Base-by-base conservation (phyloP, 2,888 invertebrate species). In the Rhagonycha fulva region DNA sequence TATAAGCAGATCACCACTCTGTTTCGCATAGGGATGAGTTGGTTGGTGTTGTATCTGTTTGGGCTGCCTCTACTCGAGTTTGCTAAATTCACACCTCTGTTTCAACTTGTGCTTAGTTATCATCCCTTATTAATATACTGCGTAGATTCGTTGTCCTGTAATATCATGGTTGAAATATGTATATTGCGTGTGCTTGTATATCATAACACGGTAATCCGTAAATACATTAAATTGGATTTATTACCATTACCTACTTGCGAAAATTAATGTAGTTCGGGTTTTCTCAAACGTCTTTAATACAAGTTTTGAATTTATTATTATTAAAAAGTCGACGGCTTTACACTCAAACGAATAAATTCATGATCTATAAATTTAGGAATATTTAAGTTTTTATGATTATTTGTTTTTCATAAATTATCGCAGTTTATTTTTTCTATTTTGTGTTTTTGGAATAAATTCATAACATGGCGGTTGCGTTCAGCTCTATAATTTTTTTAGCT, bases 1-100 rank as follows among this genome's bases (percentile, higher is more conserved):
- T 84, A 83, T 82, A 83, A 83, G 82, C 82, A 83, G 82, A 83
- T 83, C 80, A 81, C 81, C 79, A 78, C 79, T 80, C 72, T 75
- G 67, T 70, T 76, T 76, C 76, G 77, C 75, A 67, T 74, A 75
- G 83, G 81, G 81, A 81, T 81, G 81, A 81, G 82, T 80, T 82
- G 80, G 82, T 80, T 82, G 80, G 80, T 80, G 23, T 23, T 66
- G 63, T 66, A 47, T 47, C 47, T 26, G 63, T 66, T 26, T 26
- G 23, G 63, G 11, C 63, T 66, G 26, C 26, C 19, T 66, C 81
- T 79, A 75, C 76, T 74, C 74, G 78, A 79, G 78, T 30, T 74
- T 71, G 30, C 71, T 70, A 30, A 62, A 69, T 68, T 70, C 71
- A 68, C 63, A 74, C 75, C 74, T 75, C 77, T 75, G 70, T 72